Percentiles rank a stretch among this genome's conserved stretches.
phyloP scores from a whole-genome alignment of 2,113 vertebrate species.

The Dinomys branickii region DNA sequence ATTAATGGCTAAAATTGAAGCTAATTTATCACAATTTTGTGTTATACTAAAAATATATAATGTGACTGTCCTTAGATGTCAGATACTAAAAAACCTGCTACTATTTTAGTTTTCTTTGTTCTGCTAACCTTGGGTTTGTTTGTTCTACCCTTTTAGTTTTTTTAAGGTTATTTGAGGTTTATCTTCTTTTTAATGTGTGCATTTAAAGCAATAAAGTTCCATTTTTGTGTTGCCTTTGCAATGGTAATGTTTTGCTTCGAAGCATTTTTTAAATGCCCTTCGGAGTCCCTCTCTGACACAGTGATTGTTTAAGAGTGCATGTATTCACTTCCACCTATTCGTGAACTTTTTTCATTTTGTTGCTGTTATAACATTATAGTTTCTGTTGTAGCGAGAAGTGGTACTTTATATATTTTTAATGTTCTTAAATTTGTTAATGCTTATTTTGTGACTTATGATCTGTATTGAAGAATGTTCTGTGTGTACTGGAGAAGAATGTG shows the following conservation, averaged over 20 bases:
- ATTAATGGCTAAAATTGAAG: slow-evolving; percentile 46
- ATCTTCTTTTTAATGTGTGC: neutral
- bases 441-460: neutral
- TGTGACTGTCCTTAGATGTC: neutral
- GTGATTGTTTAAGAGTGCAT: neutral
- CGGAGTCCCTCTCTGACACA: neutral
- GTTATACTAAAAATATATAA: neutral
- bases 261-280: neutral
- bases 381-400: neutral
- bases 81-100: slow-evolving; percentile 36
- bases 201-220: neutral
- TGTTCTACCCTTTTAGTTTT: neutral
- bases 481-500: neutral
- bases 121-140: neutral
- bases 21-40: slow-evolving; percentile 42
- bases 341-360: neutral
- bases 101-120: neutral
- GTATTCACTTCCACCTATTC: neutral
- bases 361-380: neutral
- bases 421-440: neutral
- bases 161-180: neutral
- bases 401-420: neutral
- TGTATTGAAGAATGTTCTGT: neutral
- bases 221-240: neutral
- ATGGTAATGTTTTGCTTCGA: neutral